Evolutionary conservation across 1,140 invertebrate genomes (phyloP).

Genomic region (Araneus ventricosus): DNA sequence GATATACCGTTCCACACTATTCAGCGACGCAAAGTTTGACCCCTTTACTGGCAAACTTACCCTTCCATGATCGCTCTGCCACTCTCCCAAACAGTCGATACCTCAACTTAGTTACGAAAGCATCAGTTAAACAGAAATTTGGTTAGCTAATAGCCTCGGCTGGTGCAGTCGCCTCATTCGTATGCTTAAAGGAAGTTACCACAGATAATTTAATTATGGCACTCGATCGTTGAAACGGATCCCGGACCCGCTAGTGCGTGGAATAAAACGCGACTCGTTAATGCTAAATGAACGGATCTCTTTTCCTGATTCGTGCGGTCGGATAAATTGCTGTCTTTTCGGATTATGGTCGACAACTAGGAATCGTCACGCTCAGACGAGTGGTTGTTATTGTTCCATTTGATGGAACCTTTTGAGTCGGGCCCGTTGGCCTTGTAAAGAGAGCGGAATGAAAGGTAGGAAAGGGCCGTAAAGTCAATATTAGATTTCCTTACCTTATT

Average conservation of each 20-base stretch:
- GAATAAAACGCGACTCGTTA: slow-evolving; percentile 28
- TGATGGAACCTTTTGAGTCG: neutral
- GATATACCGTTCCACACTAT: too few species aligned
- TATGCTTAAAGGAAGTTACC: slow-evolving; percentile 37
- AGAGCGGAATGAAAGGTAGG: neutral
- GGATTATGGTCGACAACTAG: slow-evolving; percentile 20
- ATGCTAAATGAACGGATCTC: slow-evolving; percentile 30
- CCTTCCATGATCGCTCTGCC: neutral
- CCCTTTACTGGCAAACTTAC: neutral
- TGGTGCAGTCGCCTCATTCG: slow-evolving; percentile 26
- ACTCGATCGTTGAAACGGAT: slow-evolving; percentile 18
- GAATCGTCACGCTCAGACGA: slow-evolving; percentile 12
- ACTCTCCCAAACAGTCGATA: neutral
- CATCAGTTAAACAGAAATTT: slow-evolving; percentile 40
- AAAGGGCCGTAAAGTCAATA: neutral
- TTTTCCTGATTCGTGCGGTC: slow-evolving; percentile 8
- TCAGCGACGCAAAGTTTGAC: neutral
- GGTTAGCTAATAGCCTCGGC: slow-evolving; percentile 29
- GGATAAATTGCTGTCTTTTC: slow-evolving; percentile 29
- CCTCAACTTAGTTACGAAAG: slow-evolving; percentile 16
- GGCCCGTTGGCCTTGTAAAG: neutral
- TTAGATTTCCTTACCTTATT: neutral
- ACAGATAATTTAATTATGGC: slow-evolving; percentile 24
- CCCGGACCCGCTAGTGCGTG: slow-evolving; percentile 6
- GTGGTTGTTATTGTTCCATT: slow-evolving; percentile 12